These are phyloP conservation scores for Bruchidius siliquastri DNA, from an alignment of 2,888 invertebrate species.

Conservation along the genomic window DNA sequence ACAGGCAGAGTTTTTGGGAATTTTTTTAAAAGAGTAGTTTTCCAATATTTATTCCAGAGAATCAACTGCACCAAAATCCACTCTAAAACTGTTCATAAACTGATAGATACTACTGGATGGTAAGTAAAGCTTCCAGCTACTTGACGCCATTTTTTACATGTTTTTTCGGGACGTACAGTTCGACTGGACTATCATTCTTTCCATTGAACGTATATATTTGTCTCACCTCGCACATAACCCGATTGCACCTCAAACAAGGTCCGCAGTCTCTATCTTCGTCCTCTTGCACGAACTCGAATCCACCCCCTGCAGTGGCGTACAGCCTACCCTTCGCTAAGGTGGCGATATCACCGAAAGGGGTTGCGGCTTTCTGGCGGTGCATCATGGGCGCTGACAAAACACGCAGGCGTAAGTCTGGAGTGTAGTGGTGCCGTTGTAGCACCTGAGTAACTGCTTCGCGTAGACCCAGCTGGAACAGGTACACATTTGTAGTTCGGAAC, in stretches of 20 bases:
- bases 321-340: conserved; percentile 62
- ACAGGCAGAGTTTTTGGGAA: too few relatives aligned
- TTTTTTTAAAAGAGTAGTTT: too few relatives aligned
- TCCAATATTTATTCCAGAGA: too few relatives aligned
- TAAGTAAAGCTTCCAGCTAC: too few relatives aligned
- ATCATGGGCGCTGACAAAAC: conserved; percentile 33
- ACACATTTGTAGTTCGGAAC: too few relatives aligned
- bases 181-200: too few relatives aligned
- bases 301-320: conserved; percentile 49
- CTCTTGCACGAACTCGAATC: conserved; percentile 53
- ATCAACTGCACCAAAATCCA: too few relatives aligned
- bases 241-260: conserved; percentile 13
- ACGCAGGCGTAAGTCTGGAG: conserved; percentile 45
- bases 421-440: conserved; percentile 55
- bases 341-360: conserved; percentile 60
- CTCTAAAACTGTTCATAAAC: too few relatives aligned
- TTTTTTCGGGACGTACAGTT: too few relatives aligned
- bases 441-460: conserved; percentile 65
- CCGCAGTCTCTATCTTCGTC: conserved; percentile 48
- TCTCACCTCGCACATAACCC: conserved; percentile 19
- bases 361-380: conserved; percentile 41
- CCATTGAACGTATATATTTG: too few relatives aligned
- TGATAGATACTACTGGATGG: too few relatives aligned
- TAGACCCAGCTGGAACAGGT: conserved; percentile 45
- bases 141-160: too few relatives aligned